Percentiles rank a stretch among this genome's conserved stretches.
These are phyloP conservation scores for Caenorhabditis elegans DNA, from an alignment of 1,140 invertebrate genomes.

Conservation along the genomic window WBcel235 BX284606.5:777001-777500, in stretches of 20 bases:
- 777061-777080: too few species aligned
- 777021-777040: too few species aligned
- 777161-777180: not conserved
- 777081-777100: too few species aligned
- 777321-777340: not conserved
- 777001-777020: too few species aligned
- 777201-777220: not conserved
- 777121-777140: not conserved
- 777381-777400: constrained; percentile 4
- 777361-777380: constrained; percentile 29
- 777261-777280: constrained; percentile 30
- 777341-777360: constrained; percentile 18
- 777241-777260: constrained; percentile 18
- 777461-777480: too few species aligned
- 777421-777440: not conserved
- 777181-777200: not conserved
- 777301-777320: too few species aligned
- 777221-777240: not conserved
- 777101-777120: too few species aligned
- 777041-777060: too few species aligned
- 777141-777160: not conserved
- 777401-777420: constrained; percentile 23
- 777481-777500: too few species aligned
- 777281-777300: too few species aligned
- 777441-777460: too few species aligned